Conservation (phyloP, 2,888 invertebrate species). For the Ramazzottius varieornatus region DNA sequence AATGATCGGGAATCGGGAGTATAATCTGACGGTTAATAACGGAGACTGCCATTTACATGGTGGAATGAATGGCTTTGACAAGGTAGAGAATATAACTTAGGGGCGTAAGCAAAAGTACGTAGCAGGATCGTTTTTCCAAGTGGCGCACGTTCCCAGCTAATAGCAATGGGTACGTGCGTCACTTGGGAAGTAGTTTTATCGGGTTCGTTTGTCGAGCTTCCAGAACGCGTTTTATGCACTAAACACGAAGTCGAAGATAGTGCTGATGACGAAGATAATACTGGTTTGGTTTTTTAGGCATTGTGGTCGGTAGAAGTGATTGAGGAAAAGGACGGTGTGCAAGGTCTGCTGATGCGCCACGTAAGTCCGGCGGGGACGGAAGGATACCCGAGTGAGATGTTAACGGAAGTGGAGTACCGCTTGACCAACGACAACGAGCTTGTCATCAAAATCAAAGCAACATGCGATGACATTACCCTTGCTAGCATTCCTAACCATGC, state of each 20-base stretch:
- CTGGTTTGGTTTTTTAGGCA: neutral
- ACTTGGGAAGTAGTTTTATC: no score
- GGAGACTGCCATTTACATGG: constrained; percentile 50
- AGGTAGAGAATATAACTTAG: no score
- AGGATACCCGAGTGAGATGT: constrained; percentile 60
- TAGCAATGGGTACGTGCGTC: no score
- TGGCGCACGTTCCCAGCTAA: no score
- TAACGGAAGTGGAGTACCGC: constrained; percentile 39
- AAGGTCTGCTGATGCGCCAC: constrained; percentile 17
- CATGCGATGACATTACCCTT: constrained; percentile 46
- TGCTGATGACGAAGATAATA: no score
- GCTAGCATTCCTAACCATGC: constrained; percentile 63
- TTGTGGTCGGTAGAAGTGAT: neutral
- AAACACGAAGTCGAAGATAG: no score
- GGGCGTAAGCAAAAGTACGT: no score
- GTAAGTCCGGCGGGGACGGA: constrained; percentile 51
- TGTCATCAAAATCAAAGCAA: constrained; percentile 44
- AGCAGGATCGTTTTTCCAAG: no score
- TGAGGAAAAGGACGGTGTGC: neutral
- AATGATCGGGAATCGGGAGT: constrained; percentile 31
- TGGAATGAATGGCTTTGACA: constrained; percentile 54
- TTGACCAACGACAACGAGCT: constrained; percentile 46
- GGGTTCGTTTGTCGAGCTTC: no score
- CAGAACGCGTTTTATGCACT: no score
- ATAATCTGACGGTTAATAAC: constrained; percentile 43